phyloP scores from a whole-genome alignment of 2,797 vertebrate genomes.

The Coregonus suidteri region DNA sequence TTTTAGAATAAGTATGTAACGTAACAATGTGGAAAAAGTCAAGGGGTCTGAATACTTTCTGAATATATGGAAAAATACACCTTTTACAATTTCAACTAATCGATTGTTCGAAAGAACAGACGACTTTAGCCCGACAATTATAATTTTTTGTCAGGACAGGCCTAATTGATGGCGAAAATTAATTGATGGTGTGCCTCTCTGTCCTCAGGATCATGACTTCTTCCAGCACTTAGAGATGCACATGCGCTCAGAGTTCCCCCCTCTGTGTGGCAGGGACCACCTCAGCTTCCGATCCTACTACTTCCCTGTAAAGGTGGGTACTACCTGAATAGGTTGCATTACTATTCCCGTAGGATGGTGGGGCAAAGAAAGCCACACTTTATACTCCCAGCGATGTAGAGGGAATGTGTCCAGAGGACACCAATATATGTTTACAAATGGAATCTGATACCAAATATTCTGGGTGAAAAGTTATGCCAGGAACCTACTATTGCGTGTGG shows the following conservation, averaged over 20 bases:
- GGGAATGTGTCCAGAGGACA: too few relatives aligned
- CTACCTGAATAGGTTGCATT: neutral
- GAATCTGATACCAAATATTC: neutral
- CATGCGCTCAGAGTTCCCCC: conserved; percentile 94
- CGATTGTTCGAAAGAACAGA: too few relatives aligned
- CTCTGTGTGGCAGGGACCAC: conserved; percentile 94
- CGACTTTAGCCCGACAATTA: too few relatives aligned
- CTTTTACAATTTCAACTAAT: too few relatives aligned
- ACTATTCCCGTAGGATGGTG: neutral
- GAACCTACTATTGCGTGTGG: neutral
- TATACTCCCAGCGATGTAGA: neutral
- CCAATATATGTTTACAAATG: too few relatives aligned
- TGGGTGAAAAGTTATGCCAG: neutral
- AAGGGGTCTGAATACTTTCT: too few relatives aligned
- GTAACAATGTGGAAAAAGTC: too few relatives aligned
- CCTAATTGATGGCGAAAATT: too few relatives aligned
- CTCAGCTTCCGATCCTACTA: conserved; percentile 99
- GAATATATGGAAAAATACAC: too few relatives aligned
- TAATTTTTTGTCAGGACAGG: too few relatives aligned
- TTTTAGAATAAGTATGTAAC: too few relatives aligned
- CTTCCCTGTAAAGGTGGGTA: conserved; percentile 93
- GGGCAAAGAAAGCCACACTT: neutral
- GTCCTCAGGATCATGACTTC: conserved; percentile 92
- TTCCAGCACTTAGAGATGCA: conserved; percentile 99
- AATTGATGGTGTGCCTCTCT: neutral